Percentiles rank a stretch among this genome's conserved stretches.
Conservation (phyloP, 2,113 vertebrate genomes). For the Poecile atricapillus region DNA sequence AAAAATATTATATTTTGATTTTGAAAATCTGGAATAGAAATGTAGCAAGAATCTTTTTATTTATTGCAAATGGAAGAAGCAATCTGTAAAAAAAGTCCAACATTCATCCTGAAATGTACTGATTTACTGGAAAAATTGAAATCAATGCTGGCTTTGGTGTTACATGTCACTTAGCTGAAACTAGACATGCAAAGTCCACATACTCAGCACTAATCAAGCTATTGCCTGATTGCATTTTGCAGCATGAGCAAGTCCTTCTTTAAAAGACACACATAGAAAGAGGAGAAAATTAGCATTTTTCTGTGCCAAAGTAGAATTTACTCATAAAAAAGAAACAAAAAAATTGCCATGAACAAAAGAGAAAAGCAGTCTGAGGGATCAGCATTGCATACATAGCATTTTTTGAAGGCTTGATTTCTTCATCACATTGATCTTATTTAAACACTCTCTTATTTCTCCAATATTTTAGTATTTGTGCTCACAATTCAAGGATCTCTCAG, state of each 20-base stretch:
- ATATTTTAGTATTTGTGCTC: neutral
- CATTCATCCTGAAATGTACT: neutral
- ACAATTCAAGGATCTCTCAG: neutral
- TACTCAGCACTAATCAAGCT: neutral
- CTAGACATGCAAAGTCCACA: neutral
- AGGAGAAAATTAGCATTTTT: neutral
- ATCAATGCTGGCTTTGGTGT: neutral
- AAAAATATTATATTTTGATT: neutral
- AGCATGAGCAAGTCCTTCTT: neutral
- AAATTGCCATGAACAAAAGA: neutral
- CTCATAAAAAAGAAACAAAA: neutral
- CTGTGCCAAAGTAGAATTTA: neutral
- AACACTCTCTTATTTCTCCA: neutral
- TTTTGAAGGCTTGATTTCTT: neutral
- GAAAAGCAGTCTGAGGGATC: neutral
- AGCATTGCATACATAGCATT: neutral
- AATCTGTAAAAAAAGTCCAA: neutral
- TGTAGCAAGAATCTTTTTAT: neutral
- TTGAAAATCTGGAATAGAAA: neutral
- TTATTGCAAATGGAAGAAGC: neutral
- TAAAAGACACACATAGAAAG: neutral
- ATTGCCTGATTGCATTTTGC: neutral
- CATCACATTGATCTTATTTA: neutral
- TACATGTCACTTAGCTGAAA: neutral
- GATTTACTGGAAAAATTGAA: neutral